Evolutionary conservation across 2,113 vertebrate genomes (phyloP).

Genomic region (Scomber japonicus): DNA sequence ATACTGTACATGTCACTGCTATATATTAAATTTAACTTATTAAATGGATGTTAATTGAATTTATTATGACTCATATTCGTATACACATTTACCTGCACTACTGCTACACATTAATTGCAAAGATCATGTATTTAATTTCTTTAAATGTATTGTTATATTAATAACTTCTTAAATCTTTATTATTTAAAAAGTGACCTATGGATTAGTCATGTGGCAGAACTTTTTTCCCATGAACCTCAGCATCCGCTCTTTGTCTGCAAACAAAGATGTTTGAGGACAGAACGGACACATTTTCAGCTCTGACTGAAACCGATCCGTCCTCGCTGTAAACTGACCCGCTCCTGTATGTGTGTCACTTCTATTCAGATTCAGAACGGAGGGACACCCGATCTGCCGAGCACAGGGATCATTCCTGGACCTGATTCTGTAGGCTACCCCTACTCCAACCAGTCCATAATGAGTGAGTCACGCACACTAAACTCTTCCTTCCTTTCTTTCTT

Average conservation of each 20-base stretch:
- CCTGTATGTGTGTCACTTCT: background rate
- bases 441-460: slow-evolving; percentile 95
- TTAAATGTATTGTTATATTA: no score
- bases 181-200: background rate
- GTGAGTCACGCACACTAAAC: slow-evolving; percentile 83
- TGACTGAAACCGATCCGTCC: background rate
- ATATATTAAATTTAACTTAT: no score
- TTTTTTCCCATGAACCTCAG: background rate
- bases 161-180: no score
- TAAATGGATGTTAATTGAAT: no score
- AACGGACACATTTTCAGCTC: background rate
- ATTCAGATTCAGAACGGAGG: slow-evolving; percentile 94
- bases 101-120: no score
- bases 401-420: slow-evolving; percentile 90
- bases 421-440: slow-evolving; percentile 97
- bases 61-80: no score
- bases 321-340: no score
- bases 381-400: slow-evolving; percentile 92
- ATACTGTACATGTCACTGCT: no score
- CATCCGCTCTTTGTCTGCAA: background rate
- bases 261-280: slow-evolving; percentile 6
- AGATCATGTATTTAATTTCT: no score
- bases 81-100: no score
- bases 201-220: background rate
- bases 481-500: accelerated